Base-by-base conservation (phyloP, 2,797 vertebrate species). In the Chelonia mydas region DNA sequence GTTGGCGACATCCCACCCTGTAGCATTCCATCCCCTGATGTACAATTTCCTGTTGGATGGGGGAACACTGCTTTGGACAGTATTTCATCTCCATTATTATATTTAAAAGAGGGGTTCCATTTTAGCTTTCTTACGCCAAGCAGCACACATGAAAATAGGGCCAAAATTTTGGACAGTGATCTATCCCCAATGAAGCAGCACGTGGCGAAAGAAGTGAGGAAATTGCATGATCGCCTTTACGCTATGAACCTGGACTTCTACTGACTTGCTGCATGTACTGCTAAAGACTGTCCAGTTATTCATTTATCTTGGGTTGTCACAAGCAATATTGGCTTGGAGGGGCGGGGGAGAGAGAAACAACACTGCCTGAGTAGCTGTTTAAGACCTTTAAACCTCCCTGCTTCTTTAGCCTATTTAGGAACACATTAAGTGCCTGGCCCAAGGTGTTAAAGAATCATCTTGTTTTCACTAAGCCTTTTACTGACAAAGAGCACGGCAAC, bases 21-120 rank as follows among this genome's bases (percentile, higher is more conserved):
- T 21, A 81, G 17, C 0, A 2, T 90, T 90, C 68, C 81, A 72
- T 86, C 28, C 81, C 33, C 45, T 0, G 28, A 78, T 41, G 81
- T 76, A 72, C 45, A 76, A 31, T 89, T 89, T 92, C 90, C 83
- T 92, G 51, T 76, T 87, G 74, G n/a, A 61, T 68, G 51, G 84
- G 37, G 92, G 86, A 92, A 88, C 59, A 61, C 89, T 72, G 27
- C 2, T 1, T n/a, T 1, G 78, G 59, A 90, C 74, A 61, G 41
- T 94, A 87, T 90, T 95, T 93, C 49, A 89, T 72, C 49, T 55
- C 51, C 33, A 21, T 91, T 83, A 76, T 79, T 89, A 45, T 84
- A 49, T 76, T 83, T 21, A 17, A 72, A 87, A 82, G 74, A 93
- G 54, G 27, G 87, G 37, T 10, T 57, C 90, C 10, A 2, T 76